Evolutionary conservation across 1,140 invertebrate genomes (phyloP).

Genomic region (Zaprionus capensis): DNA sequence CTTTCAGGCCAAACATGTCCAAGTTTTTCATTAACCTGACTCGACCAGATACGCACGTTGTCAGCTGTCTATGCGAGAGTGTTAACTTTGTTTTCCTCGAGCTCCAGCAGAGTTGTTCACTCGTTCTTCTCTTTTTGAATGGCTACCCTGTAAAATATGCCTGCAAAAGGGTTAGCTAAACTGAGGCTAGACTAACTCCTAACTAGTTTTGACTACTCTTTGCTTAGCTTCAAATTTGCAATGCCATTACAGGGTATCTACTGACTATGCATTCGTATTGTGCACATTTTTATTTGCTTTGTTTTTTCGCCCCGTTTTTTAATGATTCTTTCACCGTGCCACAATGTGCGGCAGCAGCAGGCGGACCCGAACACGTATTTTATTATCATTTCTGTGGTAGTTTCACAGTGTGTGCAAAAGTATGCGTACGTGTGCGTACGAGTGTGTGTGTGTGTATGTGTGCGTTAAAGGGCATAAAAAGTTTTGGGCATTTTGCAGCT

Average conservation of each 20-base stretch:
- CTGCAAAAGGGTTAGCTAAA: not conserved
- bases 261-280: constrained; percentile 1
- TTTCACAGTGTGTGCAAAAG: constrained; percentile 7
- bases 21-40: constrained; percentile 80
- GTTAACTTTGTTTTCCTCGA: constrained; percentile 60
- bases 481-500: constrained; percentile 41
- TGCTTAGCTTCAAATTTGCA: not conserved
- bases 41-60: constrained; percentile 69
- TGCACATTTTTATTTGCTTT: constrained; percentile 6
- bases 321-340: constrained; percentile 35
- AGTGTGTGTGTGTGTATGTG: constrained; percentile 7
- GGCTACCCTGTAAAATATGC: not conserved
- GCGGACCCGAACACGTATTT: constrained; percentile 52
- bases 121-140: not conserved
- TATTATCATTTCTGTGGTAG: constrained; percentile 73
- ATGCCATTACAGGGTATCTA: not conserved
- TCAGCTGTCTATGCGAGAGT: constrained; percentile 60
- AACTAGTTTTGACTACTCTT: not conserved
- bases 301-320: constrained; percentile 26
- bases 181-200: not conserved
- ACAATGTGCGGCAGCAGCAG: constrained; percentile 32
- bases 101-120: not conserved
- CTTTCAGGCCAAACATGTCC: constrained; percentile 51
- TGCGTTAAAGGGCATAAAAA: constrained; percentile 22
- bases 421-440: constrained; percentile 13